A percentile compares a stretch with the other conserved stretches of the same genome.
Evolutionary conservation across 2,113 vertebrate species (phyloP).

Genomic region (Caranx ignobilis): DNA sequence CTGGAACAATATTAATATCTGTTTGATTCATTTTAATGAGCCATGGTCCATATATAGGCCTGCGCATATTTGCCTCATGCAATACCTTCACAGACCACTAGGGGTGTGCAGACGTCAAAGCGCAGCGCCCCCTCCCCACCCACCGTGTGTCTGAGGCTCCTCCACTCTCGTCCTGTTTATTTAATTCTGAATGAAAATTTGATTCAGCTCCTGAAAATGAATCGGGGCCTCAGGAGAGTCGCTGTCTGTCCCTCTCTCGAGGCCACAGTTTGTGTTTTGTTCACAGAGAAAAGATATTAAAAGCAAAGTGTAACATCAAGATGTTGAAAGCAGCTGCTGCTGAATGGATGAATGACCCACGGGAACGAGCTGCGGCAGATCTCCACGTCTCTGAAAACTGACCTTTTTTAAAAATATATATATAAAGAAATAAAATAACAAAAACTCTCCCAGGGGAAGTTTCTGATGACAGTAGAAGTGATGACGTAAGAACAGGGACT

Average conservation of each 20-base stretch:
- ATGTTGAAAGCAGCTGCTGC: constrained; percentile 1
- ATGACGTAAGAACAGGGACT: constrained; percentile 18
- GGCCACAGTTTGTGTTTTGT: not conserved
- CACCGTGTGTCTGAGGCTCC: no score
- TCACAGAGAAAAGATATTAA: not conserved
- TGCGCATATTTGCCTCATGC: no score
- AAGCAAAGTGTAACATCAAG: constrained; percentile 13
- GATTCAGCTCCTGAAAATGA: not conserved
- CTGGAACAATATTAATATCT: no score
- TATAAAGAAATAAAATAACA: not conserved
- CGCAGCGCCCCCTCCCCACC: no score
- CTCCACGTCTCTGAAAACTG: constrained; percentile 25
- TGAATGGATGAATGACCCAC: not conserved
- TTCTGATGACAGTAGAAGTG: constrained; percentile 34
- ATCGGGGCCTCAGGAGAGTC: not conserved
- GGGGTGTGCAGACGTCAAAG: no score
- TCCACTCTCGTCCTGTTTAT: not conserved
- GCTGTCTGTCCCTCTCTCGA: not conserved
- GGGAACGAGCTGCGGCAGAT: constrained; percentile 1
- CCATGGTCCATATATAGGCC: no score
- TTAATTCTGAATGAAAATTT: not conserved
- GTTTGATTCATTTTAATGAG: no score
- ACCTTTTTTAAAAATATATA: constrained; percentile 51
- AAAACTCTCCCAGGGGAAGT: constrained; percentile 16
- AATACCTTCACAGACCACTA: no score